phyloP scores from a whole-genome alignment of 2,113 vertebrate species.

The Oryzias curvinotus region DNA sequence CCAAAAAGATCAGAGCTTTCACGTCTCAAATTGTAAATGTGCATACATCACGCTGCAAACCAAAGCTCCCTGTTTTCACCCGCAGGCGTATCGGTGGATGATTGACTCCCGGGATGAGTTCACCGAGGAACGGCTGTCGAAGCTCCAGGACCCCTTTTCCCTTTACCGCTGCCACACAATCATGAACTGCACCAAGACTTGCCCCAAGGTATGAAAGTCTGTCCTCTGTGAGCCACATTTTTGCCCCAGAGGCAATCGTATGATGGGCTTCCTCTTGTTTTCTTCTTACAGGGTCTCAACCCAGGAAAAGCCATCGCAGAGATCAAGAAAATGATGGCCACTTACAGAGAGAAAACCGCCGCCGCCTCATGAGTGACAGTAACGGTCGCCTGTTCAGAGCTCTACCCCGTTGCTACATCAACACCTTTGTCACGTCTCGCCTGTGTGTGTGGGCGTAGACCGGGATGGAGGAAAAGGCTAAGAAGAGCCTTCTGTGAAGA shows the following conservation, averaged over 20 bases:
- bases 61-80: background rate
- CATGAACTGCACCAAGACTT: conserved; percentile 93
- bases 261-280: too few relatives aligned
- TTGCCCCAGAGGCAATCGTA: background rate
- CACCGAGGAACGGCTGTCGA: conserved; percentile 88
- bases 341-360: conserved; percentile 83
- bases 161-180: conserved; percentile 97
- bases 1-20: too few relatives aligned
- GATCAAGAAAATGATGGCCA: conserved; percentile 98
- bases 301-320: conserved; percentile 95
- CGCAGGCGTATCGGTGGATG: conserved; percentile 94
- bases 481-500: background rate
- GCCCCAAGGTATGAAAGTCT: conserved; percentile 84
- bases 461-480: background rate
- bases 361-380: conserved; percentile 46
- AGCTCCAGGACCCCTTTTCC: conserved; percentile 93
- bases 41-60: background rate
- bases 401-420: background rate
- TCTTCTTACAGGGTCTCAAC: conserved; percentile 84
- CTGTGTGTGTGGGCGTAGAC: background rate
- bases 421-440: conserved; percentile 15
- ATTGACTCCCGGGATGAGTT: conserved; percentile 93
- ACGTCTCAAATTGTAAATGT: background rate
- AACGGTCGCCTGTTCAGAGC: background rate
- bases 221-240: background rate